Percentiles rank a stretch among this genome's conserved stretches.
Evolutionary conservation across 2,797 vertebrate genomes (phyloP).

Genomic region (Craterocephalus amniculus): DNA sequence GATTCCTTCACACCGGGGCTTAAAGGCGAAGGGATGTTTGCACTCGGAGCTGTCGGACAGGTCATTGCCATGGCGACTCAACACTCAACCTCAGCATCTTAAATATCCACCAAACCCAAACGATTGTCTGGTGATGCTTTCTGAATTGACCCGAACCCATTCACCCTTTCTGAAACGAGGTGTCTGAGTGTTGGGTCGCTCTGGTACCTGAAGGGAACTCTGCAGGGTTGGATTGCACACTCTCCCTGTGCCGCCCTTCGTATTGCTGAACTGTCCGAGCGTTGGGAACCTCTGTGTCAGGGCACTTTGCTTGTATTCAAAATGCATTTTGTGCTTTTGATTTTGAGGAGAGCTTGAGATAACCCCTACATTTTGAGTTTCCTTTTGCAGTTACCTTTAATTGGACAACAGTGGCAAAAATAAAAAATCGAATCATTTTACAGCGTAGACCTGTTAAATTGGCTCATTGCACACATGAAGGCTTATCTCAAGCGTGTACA

Average conservation of each 20-base stretch:
- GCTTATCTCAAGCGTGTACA: constrained; percentile 50
- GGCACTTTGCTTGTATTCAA: constrained; percentile 56
- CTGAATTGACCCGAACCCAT: background rate
- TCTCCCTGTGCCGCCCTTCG: constrained; percentile 45
- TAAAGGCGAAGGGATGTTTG: constrained; percentile 56
- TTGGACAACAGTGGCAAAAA: background rate
- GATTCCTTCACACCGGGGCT: constrained; percentile 66
- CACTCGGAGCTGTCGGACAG: constrained; percentile 45
- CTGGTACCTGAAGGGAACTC: constrained; percentile 39
- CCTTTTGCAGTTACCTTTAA: background rate
- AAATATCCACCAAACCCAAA: background rate
- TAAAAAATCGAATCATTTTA: background rate
- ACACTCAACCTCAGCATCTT: constrained; percentile 54
- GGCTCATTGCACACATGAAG: background rate
- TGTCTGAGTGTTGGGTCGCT: constrained; percentile 59
- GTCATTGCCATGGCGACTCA: constrained; percentile 60
- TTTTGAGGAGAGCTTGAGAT: constrained; percentile 50
- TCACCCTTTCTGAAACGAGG: constrained; percentile 16
- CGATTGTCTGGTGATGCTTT: background rate
- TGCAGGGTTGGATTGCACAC: constrained; percentile 37
- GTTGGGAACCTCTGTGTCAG: constrained; percentile 54
- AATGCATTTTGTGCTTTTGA: constrained; percentile 58
- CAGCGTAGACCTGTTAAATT: background rate
- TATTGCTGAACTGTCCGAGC: constrained; percentile 13
- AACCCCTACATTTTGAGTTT: constrained; percentile 10